Evolutionary conservation across 2,797 vertebrate genomes (phyloP), one percentile per base, ranked within the genome.

Genomic region (Rhynchotus rufescens): DNA sequence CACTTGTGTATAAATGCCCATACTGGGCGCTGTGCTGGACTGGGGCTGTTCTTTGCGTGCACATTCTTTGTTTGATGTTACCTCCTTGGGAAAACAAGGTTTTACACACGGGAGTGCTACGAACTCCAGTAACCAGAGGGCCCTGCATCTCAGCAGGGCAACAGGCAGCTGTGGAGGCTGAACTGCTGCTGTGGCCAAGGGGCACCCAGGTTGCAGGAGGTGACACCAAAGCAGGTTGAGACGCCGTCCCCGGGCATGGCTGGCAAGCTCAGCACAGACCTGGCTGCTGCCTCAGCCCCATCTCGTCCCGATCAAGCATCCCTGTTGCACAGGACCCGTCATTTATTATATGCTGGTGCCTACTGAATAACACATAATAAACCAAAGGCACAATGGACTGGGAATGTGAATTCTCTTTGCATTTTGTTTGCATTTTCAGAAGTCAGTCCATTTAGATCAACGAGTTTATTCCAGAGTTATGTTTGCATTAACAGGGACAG

Each of bases 81-180:
- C 25, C 26, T 82, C 23, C 57, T 25, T 19, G 36, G 47, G 65
- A 80, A 80, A 85, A 83, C 51, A 80, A 90, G 69, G 64, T 79
- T 28, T 69, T 77, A 73, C 73, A 57, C 16, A 21, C 30, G 51
- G 30, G 0, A 6, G 40, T 34, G 26, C 22, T 17, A 74, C 10
- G 51, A 22, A 9, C 19, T 45, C 12, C 13, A 23, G 59, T 49
- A 30, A 76, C 60, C 64, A 21, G 56, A 73, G 66, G 57, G 40
- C 51, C 64, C 51, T 44, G 56, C 81, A 34, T 26, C 12, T 32
- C 65, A 15, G 69, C 4, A 44, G 68, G 59, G 77, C 23, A 40
- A 44, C 3, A 9, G 57, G 78, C 74, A 69, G n/a, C 40, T 71
- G 32, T 32, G 14, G 20, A 28, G 79, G 54, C 40, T 65, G 44